phyloP scores from a whole-genome alignment of 2,113 vertebrate genomes.

The Halichoeres trimaculatus region DNA sequence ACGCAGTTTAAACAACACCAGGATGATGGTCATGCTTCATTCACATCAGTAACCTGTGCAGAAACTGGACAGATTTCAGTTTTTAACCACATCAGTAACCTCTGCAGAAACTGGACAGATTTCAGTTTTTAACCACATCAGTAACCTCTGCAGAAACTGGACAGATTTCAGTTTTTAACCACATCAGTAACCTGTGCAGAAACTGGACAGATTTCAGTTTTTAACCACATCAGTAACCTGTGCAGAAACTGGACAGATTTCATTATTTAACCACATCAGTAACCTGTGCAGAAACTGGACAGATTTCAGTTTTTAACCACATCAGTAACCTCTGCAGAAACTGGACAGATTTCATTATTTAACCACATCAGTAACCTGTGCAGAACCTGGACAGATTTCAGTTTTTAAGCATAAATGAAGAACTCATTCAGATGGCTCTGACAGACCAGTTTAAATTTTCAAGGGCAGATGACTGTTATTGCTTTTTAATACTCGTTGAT shows the following conservation, averaged over 20 bases:
- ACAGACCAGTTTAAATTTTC: too few relatives aligned
- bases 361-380: background rate
- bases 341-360: background rate
- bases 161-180: background rate
- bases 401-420: too few relatives aligned
- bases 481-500: too few relatives aligned
- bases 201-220: background rate
- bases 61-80: background rate
- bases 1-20: background rate
- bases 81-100: background rate
- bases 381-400: background rate
- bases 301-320: background rate
- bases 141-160: background rate
- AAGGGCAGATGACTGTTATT: too few relatives aligned
- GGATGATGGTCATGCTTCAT: background rate
- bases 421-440: too few relatives aligned
- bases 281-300: background rate
- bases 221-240: background rate
- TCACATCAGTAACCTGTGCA: background rate
- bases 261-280: background rate
- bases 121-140: background rate
- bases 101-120: background rate
- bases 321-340: background rate
- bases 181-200: background rate
- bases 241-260: background rate